These are phyloP conservation scores for Ichneumon xanthorius DNA, from an alignment of 2,888 invertebrate genomes.

Conservation along the genomic window DNA sequence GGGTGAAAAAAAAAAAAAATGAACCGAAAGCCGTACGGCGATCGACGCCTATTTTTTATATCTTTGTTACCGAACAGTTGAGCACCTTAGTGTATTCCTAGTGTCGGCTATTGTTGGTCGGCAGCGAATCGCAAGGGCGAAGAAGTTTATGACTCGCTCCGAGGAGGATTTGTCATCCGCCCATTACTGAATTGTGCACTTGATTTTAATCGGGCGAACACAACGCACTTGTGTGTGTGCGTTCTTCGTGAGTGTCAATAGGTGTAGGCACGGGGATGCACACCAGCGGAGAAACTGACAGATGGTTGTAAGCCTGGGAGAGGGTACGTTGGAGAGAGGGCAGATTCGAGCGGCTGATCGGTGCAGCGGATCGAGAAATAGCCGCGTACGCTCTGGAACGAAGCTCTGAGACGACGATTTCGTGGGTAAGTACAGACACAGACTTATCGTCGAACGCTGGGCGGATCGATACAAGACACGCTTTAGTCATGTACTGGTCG, in stretches of 20 bases:
- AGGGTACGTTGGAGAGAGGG: neutral
- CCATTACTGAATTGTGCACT: conserved; percentile 59
- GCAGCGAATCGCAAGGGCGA: neutral
- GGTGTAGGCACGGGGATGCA: neutral
- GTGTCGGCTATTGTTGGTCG: conserved; percentile 27
- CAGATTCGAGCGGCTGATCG: neutral
- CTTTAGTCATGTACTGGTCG: too few species aligned
- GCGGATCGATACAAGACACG: neutral
- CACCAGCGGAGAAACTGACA: conserved; percentile 39
- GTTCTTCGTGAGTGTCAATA: neutral
- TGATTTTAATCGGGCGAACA: conserved; percentile 49
- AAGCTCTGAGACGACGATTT: neutral
- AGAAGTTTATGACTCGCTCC: conserved; percentile 39
- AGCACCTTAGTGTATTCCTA: neutral
- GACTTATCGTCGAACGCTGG: neutral
- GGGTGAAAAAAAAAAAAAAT: conserved; percentile 7
- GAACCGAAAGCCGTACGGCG: neutral
- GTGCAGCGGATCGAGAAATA: neutral
- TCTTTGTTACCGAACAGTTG: neutral
- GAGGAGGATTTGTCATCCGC: conserved; percentile 61
- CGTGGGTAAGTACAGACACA: neutral
- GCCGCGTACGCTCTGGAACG: neutral
- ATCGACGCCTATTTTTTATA: neutral
- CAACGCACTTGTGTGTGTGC: neutral
- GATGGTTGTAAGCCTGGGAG: conserved; percentile 37